Base-by-base conservation (phyloP, 2,888 invertebrate species). In the Zaprionus lineosus region DNA sequence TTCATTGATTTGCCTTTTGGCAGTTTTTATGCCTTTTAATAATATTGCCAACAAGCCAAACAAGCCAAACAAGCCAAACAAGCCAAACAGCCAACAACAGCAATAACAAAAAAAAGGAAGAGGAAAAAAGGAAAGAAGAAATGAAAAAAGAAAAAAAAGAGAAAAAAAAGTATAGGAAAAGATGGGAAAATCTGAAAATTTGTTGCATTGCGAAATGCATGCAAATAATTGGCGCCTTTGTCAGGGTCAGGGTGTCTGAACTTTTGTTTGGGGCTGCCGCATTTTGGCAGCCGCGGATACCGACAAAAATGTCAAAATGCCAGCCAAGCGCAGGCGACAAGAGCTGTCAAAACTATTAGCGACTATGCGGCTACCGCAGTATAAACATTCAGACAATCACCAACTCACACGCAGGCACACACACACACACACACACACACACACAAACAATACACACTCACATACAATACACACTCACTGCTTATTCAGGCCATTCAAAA, bases 261-360 rank as follows among this genome's bases (percentile, higher is more conserved):
- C 68, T 64, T 68, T 63, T 28, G 14, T 48, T 26, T 46, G 51
- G 12, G 15, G 39, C 33, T 58, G 47, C 12, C 8, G 4, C 47
- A 8, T 40, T 19, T 64, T 53, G 69, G 68, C 65, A 61, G 69
- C 34, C 44, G 33, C 24, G 28, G 43, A 51, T 16, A 55, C 11
- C 47, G 34, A 59, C 48, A 63, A 67, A 60, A 66, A 76, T 72
- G 57, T 57, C 72, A 44, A 55, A 66, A 73, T 70, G 66, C 61
- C 61, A 40, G 56, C 57, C 56, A 50, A 60, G 52, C 74, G 76
- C 76, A 83, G 57, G 72, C 84, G 76, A 79, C 76, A 83, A 62
- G 60, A 57, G 66, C 76, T 77, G 76, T 77, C 84, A 77, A 72
- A 83, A 83, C 84, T 77, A 77, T 77, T 83, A 77, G 84, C 81